Percentiles rank a stretch among this genome's conserved stretches.
Evolutionary conservation across 2,113 vertebrate species (phyloP).

Genomic region (Butorides virescens): DNA sequence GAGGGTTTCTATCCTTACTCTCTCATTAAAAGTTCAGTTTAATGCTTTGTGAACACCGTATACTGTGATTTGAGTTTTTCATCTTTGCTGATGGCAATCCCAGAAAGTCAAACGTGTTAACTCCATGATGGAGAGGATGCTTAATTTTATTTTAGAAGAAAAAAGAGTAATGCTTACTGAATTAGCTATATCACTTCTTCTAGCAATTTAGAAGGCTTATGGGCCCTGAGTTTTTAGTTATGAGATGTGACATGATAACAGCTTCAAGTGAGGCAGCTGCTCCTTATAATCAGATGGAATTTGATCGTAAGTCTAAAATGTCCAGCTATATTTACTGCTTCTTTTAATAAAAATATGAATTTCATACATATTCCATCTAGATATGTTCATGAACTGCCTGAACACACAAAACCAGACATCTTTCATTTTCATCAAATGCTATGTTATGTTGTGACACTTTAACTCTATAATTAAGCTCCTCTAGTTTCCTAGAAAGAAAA

Average conservation of each 20-base stretch:
- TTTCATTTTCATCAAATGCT: neutral
- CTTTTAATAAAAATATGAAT: neutral
- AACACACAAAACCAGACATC: neutral
- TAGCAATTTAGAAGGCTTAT: neutral
- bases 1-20: neutral
- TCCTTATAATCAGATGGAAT: neutral
- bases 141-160: neutral
- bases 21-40: neutral
- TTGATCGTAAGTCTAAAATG: neutral
- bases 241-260: neutral
- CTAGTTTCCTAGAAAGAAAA: slow-evolving; percentile 14
- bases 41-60: neutral
- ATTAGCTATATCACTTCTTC: neutral
- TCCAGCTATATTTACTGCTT: neutral
- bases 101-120: neutral
- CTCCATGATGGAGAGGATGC: neutral
- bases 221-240: neutral
- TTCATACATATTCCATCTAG: neutral
- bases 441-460: neutral
- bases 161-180: neutral
- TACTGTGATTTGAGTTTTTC: neutral
- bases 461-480: neutral
- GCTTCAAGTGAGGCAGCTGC: neutral
- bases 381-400: neutral
- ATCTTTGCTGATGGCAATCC: neutral